phyloP scores from a whole-genome alignment of 2,797 vertebrate genomes.

The Epinephelus coioides region DNA sequence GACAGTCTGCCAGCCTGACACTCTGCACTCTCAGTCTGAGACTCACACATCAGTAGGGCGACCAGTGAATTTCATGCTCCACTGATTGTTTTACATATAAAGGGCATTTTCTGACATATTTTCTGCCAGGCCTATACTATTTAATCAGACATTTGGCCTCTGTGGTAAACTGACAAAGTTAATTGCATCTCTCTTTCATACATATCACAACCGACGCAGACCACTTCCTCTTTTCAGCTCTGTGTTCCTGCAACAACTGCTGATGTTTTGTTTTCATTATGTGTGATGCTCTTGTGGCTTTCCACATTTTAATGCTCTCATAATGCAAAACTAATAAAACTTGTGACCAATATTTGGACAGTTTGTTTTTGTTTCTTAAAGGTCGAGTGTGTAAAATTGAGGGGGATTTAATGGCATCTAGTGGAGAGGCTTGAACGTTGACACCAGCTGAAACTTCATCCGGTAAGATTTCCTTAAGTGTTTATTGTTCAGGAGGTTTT shows the following conservation, averaged over 20 bases:
- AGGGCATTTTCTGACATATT: conserved; percentile 39
- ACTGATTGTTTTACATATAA: conserved; percentile 46
- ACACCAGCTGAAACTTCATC: too few relatives aligned
- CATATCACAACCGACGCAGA: not conserved
- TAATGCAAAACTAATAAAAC: not conserved
- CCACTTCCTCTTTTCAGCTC: not conserved
- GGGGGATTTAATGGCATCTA: too few relatives aligned
- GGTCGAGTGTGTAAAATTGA: not conserved
- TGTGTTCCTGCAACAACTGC: not conserved
- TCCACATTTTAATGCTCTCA: not conserved
- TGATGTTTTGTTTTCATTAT: conserved; percentile 2
- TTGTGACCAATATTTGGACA: not conserved
- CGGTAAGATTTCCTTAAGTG: too few relatives aligned
- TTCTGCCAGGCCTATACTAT: conserved; percentile 27
- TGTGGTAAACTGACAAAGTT: conserved; percentile 21
- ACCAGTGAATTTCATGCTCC: conserved; percentile 44
- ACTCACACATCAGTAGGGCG: conserved; percentile 7
- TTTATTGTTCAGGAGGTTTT: too few relatives aligned
- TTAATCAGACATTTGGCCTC: conserved; percentile 36
- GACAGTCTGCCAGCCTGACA: conserved; percentile 11
- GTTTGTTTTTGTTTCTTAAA: not conserved
- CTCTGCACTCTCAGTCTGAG: not conserved
- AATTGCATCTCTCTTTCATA: conserved; percentile 19
- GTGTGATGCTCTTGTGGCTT: not conserved
- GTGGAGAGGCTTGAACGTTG: too few relatives aligned